A percentile compares a stretch with the other conserved stretches of the same genome.
phyloP scores from a whole-genome alignment of 2,888 invertebrate genomes.

The Spisula solida region DNA sequence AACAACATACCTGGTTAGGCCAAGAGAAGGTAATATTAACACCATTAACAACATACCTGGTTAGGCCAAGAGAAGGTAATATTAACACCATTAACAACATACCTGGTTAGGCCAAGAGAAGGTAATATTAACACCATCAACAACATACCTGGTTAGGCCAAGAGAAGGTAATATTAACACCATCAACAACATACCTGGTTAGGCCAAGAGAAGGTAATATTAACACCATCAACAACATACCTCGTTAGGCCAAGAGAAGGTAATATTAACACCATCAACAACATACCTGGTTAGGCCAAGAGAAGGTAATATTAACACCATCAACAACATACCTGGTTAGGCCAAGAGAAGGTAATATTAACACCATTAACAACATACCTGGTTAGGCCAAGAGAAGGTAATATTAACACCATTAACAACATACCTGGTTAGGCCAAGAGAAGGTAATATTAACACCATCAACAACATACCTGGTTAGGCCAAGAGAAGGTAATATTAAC shows the following conservation, averaged over 20 bases:
- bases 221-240: slow-evolving; percentile 96
- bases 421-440: slow-evolving; percentile 95
- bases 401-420: slow-evolving; percentile 96
- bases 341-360: slow-evolving; percentile 97
- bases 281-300: slow-evolving; percentile 94
- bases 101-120: slow-evolving; percentile 94
- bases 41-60: slow-evolving; percentile 96
- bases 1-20: slow-evolving; percentile 94
- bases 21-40: slow-evolving; percentile 96
- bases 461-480: slow-evolving; percentile 94
- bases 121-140: slow-evolving; percentile 98
- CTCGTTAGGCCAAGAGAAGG: slow-evolving; percentile 96
- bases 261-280: slow-evolving; percentile 97
- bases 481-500: slow-evolving; percentile 96
- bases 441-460: slow-evolving; percentile 97
- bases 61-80: slow-evolving; percentile 96
- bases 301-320: slow-evolving; percentile 97
- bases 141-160: slow-evolving; percentile 94
- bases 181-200: slow-evolving; percentile 95
- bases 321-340: slow-evolving; percentile 94
- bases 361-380: slow-evolving; percentile 95
- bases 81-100: slow-evolving; percentile 97
- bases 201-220: slow-evolving; percentile 97
- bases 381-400: slow-evolving; percentile 96
- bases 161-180: slow-evolving; percentile 97